Conservation (phyloP, 2,797 vertebrate species). For the Enteromius afrohamiltoni region DNA sequence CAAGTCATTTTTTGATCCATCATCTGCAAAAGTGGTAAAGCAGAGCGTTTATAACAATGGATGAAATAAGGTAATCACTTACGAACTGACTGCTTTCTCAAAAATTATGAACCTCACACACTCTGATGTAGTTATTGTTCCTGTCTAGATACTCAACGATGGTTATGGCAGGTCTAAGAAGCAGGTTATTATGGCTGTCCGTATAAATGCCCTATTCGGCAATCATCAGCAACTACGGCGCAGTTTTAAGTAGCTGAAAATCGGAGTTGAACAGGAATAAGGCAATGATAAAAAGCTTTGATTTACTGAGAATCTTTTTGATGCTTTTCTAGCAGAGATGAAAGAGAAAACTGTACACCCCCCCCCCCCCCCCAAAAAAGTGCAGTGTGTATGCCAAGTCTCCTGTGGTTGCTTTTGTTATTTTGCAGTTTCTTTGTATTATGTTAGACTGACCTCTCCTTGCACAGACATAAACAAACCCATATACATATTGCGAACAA, state of each 20-base stretch:
- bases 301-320: constrained; percentile 36
- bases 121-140: constrained; percentile 43
- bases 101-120: constrained; percentile 35
- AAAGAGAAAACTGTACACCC: constrained; percentile 1
- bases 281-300: constrained; percentile 41
- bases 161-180: constrained; percentile 27
- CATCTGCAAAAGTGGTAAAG: constrained; percentile 9
- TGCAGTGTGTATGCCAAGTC: neutral
- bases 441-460: constrained; percentile 36
- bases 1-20: constrained; percentile 42
- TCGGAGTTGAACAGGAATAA: constrained; percentile 38
- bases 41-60: constrained; percentile 39
- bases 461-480: constrained; percentile 35
- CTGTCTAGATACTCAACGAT: constrained; percentile 1
- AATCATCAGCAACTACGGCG: constrained; percentile 37
- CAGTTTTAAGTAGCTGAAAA: constrained; percentile 39
- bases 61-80: constrained; percentile 45
- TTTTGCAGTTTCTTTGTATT: constrained; percentile 14
- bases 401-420: constrained; percentile 29
- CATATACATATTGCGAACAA: neutral
- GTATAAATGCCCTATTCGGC: constrained; percentile 31
- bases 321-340: constrained; percentile 21
- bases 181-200: constrained; percentile 35
- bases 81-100: constrained; percentile 30
- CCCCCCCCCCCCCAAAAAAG: neutral